Base-by-base conservation (phyloP, 2,888 invertebrate genomes). In the Hydriomena furcata region DNA sequence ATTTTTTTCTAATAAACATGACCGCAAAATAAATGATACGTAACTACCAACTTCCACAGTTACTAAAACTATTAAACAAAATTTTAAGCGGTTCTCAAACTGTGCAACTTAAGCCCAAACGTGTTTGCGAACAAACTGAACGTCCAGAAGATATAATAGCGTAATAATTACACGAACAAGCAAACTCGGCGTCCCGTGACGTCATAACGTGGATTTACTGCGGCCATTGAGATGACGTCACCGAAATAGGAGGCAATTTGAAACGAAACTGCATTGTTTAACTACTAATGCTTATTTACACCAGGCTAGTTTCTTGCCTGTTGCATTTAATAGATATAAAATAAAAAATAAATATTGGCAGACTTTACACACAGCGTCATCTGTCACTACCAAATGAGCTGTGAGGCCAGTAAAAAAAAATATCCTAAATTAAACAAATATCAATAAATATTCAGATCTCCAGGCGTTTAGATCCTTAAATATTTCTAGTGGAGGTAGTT, bases 181-280 rank as follows among this genome's bases (percentile, higher is more conserved):
- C 42, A 24, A 48, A 55, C 51, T 51, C 37, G 45, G 51, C 47
- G 35, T 20, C 31, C 21, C 31, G 38, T 48, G 36, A 47, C 38
- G 47, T 49, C 49, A 55, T 43, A 45, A 59, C 55, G 62, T 40
- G 65, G 64, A 77, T 76, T 78, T 77, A 68, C 63, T 63, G 61
- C 58, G 32, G 62, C 65, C 65, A 68, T 68, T 70, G 68, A 60
- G 61, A 65, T 65, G 68, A 66, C 68, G 70, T 71, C 68, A 71
- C 70, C 58, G 63, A 64, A 60, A 63, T 23, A 21, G n/a, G 21
- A 2, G 23, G 40, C 23, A 31, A 41, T 30, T 41, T 23, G 7
- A 17, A 17, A 7, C n/a, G 12, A 21, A 11, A 23, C 11, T 23
- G 11, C 11, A 10, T 23, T 23, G 5, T 11, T 23, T 25, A 25